Evolutionary conservation across 2,888 invertebrate species (phyloP).

Genomic region (Creontiades dilutus): DNA sequence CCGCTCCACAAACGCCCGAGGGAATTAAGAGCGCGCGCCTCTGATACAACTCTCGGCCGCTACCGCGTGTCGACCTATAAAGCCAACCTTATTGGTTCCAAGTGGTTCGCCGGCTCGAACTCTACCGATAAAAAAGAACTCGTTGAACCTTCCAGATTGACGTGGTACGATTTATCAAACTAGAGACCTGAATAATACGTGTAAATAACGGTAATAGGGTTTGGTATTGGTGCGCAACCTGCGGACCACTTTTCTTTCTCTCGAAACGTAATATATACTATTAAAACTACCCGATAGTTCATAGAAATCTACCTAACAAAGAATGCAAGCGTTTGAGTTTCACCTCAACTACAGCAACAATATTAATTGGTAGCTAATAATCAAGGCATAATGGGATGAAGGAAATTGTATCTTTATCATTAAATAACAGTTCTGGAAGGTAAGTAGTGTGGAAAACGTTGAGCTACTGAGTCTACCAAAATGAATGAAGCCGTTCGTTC

Average conservation of each 20-base stretch:
- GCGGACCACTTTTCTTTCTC: background rate
- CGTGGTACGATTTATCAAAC: background rate
- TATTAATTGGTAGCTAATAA: background rate
- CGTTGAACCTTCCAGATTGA: background rate
- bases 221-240: background rate
- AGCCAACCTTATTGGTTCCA: conserved; percentile 16
- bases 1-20: conserved; percentile 22
- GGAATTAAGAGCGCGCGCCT: conserved; percentile 14
- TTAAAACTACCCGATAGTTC: background rate
- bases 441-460: no score
- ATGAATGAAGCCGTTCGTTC: no score
- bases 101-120: background rate
- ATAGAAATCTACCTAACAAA: background rate
- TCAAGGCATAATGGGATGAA: no score
- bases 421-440: no score
- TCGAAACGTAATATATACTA: background rate
- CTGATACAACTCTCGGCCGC: background rate
- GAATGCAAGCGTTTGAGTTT: background rate
- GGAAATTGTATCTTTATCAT: no score
- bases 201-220: background rate
- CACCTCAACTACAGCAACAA: background rate
- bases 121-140: background rate
- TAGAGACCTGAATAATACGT: background rate
- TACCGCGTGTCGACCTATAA: conserved; percentile 32
- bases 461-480: no score